Evolutionary conservation across 2,797 vertebrate genomes (phyloP).

Genomic region (Astyanax mexicanus): DNA sequence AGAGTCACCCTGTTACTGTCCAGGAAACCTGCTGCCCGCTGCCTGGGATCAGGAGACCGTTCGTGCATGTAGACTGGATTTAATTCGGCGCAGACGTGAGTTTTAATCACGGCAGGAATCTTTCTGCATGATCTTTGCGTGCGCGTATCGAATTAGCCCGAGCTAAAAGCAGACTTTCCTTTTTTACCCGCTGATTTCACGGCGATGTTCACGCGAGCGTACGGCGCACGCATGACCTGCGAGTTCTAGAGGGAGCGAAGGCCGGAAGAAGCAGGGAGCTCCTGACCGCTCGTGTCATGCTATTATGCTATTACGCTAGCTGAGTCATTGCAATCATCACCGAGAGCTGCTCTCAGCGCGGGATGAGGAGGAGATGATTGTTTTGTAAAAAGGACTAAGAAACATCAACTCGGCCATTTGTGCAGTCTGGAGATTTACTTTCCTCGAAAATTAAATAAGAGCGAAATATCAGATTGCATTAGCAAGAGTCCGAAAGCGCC

Average conservation of each 20-base stretch:
- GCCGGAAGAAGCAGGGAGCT: neutral
- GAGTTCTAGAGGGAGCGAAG: neutral
- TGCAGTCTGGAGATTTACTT: constrained; percentile 60
- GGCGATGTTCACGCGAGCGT: neutral
- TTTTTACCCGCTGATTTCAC: neutral
- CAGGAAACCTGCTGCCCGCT: constrained; percentile 40
- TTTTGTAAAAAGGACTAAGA: constrained; percentile 60
- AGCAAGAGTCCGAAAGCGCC: constrained; percentile 58
- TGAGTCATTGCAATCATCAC: constrained; percentile 34
- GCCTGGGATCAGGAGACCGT: constrained; percentile 39
- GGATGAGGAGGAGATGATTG: constrained; percentile 52
- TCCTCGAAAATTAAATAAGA: constrained; percentile 59
- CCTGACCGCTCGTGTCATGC: neutral
- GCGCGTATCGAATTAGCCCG: constrained; percentile 41
- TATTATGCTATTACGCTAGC: constrained; percentile 18
- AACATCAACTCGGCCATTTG: constrained; percentile 60
- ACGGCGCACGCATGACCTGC: neutral
- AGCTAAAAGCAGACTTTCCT: neutral
- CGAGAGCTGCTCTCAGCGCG: constrained; percentile 25
- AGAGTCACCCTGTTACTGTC: constrained; percentile 55
- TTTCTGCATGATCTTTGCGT: too few relatives aligned
- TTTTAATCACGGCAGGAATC: constrained; percentile 44
- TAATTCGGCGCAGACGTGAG: constrained; percentile 41
- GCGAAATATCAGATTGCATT: constrained; percentile 63
- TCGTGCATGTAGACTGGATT: constrained; percentile 39